These are phyloP conservation scores for Gnathonemus longibarbis DNA, from an alignment of 2,113 vertebrate species.

Conservation along the genomic window DNA sequence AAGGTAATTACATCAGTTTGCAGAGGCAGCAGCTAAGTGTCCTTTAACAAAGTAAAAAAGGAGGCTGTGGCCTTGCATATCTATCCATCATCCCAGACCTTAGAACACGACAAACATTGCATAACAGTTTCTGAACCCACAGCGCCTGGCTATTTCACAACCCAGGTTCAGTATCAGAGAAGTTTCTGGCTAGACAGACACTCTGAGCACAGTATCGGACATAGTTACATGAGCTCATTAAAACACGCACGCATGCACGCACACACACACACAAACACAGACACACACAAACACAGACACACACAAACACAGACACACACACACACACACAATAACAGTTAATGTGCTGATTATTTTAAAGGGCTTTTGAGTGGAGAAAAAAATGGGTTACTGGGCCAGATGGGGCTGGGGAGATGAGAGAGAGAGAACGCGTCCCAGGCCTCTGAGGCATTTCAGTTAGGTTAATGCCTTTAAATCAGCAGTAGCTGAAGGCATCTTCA, in stretches of 20 bases:
- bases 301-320: no score
- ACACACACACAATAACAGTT: background rate
- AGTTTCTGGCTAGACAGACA: background rate
- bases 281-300: background rate
- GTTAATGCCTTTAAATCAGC: background rate
- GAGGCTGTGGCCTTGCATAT: background rate
- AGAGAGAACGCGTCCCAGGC: background rate
- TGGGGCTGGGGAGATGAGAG: background rate
- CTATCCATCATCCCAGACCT: background rate
- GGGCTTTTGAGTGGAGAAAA: background rate
- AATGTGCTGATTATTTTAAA: background rate
- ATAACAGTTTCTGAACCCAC: background rate
- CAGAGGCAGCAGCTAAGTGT: conserved; percentile 14
- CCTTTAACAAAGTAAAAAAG: conserved; percentile 5
- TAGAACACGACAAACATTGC: background rate
- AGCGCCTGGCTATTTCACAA: background rate
- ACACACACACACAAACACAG: background rate
- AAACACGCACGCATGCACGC: background rate
- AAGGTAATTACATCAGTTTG: conserved; percentile 20
- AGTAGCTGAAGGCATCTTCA: background rate
- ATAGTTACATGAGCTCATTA: background rate
- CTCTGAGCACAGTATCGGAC: background rate
- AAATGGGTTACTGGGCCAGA: background rate
- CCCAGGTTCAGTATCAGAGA: background rate
- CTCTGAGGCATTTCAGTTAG: background rate